Percentiles rank a stretch among this genome's conserved stretches.
These are phyloP conservation scores for Diarsia brunnea DNA, from an alignment of 2,888 invertebrate species.

Conservation along the genomic window DNA sequence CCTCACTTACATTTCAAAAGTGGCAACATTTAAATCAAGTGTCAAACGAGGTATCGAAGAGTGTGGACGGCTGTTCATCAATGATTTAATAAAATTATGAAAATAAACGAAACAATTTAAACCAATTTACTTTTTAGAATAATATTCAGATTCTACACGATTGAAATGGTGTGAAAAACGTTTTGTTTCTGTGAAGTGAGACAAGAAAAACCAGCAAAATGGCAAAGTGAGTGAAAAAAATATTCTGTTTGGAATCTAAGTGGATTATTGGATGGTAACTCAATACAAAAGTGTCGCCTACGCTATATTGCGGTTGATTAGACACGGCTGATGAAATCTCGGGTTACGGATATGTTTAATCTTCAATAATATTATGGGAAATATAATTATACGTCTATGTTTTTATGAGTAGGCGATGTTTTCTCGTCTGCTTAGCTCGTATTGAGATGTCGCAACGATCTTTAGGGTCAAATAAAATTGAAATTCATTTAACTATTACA, in stretches of 20 bases:
- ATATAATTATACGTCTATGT: not conserved
- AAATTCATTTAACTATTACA: too few species aligned
- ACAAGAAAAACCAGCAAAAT: constrained; percentile 75
- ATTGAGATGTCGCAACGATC: constrained; percentile 16
- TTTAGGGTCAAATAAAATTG: too few species aligned
- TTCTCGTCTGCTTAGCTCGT: constrained; percentile 21
- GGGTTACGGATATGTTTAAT: constrained; percentile 35
- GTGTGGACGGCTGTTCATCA: constrained; percentile 43
- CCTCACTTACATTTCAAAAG: not conserved
- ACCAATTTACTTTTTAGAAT: constrained; percentile 29
- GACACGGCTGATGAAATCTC: constrained; percentile 51
- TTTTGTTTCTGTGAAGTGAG: constrained; percentile 57
- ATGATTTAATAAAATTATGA: constrained; percentile 52
- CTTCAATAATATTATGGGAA: constrained; percentile 22
- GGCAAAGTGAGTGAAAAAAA: constrained; percentile 84
- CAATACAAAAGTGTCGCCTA: constrained; percentile 64
- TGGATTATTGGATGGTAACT: constrained; percentile 69
- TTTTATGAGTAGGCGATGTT: not conserved
- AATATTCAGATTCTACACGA: constrained; percentile 25
- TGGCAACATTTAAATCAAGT: constrained; percentile 44
- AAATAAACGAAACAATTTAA: constrained; percentile 52
- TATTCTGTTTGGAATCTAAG: constrained; percentile 64
- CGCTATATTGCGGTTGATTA: constrained; percentile 71
- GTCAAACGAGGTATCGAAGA: constrained; percentile 58
- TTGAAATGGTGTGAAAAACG: constrained; percentile 73